Conservation (phyloP, 2,797 vertebrate genomes). For the Tangara arthus region DNA sequence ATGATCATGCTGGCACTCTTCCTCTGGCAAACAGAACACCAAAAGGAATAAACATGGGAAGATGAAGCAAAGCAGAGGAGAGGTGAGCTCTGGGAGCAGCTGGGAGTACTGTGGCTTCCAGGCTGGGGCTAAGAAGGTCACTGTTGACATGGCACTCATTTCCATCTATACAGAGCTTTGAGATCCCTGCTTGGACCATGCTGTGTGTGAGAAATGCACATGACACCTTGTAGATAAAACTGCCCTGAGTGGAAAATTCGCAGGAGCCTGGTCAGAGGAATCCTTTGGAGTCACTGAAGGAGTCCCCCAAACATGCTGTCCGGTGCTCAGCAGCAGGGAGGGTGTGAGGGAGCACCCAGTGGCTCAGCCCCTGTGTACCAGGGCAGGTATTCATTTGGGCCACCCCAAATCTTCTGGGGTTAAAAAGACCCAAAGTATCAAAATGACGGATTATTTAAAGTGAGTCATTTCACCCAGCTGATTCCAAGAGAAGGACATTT, state of each 20-base stretch:
- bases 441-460: background rate
- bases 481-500: background rate
- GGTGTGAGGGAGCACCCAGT: accelerated
- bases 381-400: background rate
- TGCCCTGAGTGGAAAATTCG: background rate
- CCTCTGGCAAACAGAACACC: background rate
- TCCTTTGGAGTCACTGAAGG: background rate
- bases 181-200: background rate
- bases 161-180: background rate
- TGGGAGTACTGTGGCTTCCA: background rate
- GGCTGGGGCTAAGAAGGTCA: background rate
- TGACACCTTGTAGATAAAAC: background rate
- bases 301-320: background rate
- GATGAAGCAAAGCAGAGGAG: background rate
- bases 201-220: no score
- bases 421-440: background rate
- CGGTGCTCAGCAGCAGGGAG: background rate
- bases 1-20: background rate
- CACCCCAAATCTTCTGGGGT: background rate
- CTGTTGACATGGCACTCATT: background rate
- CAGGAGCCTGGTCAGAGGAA: background rate
- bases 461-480: background rate
- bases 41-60: background rate
- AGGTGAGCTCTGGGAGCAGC: background rate
- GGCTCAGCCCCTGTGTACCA: background rate